Base-by-base conservation (phyloP, 2,888 invertebrate genomes). In the Gymnocheta viridis region DNA sequence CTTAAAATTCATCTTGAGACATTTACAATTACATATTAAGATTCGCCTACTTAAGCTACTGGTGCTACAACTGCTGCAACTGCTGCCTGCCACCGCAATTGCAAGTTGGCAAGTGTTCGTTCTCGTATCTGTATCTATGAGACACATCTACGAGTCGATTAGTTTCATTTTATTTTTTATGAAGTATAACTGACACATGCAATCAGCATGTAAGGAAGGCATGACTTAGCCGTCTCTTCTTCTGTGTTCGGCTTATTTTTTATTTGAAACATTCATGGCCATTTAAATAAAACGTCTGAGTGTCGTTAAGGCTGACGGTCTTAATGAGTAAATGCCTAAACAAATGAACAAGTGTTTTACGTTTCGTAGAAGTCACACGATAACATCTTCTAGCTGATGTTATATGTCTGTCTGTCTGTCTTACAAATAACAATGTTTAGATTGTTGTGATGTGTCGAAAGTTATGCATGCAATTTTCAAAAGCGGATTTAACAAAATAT, bases 261-360 rank as follows among this genome's bases (percentile, higher is more conserved):
- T 60, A 69, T 70, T 60, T 41, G 49, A 17, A 78, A 78, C 27
- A 32, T 72, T 79, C 78, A 79, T 56, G 78, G 78, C 62, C 78
- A 54, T 70, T 70, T 44, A 44, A 14, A 22, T 64, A 51, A 64
- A 54, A 32, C 62, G 24, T 3, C 17, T 29, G 6, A 66, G 14
- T 51, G 60, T 29, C 38, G 32, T 7, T 38, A 10, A 14, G 12
- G 27, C 49, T 62, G 60, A 12, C 47, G 44, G 62, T 29, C 64
- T 64, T 27, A 29, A 51, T 24, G 24, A 38, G 24, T 44, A 51
- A 22, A 19, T 58, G 56, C 6, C 32, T 47, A 24, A 72, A 32
- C 32, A 47, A 60, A 49, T 19, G 47, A 32, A 47, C 44, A 64
- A 44, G 24, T 56, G 14, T n/a, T 29, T 47, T n/a, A 27, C 10